Evolutionary conservation across 2,888 invertebrate genomes (phyloP).

Genomic region (Cheilosia pagana): DNA sequence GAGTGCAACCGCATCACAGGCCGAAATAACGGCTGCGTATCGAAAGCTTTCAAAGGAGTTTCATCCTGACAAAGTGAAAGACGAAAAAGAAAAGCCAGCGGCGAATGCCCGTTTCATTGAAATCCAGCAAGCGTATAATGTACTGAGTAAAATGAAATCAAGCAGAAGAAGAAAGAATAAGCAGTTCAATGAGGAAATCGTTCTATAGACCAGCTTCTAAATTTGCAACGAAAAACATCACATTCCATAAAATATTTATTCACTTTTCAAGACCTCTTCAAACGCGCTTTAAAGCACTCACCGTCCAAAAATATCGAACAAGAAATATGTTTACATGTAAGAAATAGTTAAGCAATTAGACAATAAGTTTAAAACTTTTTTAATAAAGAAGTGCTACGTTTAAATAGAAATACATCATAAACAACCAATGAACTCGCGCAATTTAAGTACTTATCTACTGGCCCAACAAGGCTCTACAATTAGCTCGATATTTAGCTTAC

Average conservation of each 20-base stretch:
- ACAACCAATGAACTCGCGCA: too few species aligned
- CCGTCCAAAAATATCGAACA: too few species aligned
- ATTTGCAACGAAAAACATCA: not conserved
- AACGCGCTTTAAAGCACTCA: not conserved
- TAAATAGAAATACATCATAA: too few species aligned
- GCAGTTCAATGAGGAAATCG: constrained; percentile 85
- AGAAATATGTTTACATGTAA: too few species aligned
- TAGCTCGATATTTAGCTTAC: too few species aligned
- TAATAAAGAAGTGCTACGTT: not conserved
- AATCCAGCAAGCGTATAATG: constrained; percentile 96
- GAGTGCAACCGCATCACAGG: constrained; percentile 91
- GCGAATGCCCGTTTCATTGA: constrained; percentile 96
- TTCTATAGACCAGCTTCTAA: constrained; percentile 26
- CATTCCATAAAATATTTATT: constrained; percentile 24
- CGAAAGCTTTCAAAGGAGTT: constrained; percentile 91
- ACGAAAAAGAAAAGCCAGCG: constrained; percentile 86
- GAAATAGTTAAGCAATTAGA: too few species aligned
- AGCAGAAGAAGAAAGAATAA: constrained; percentile 90
- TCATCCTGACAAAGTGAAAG: constrained; percentile 96
- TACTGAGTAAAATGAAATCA: constrained; percentile 92
- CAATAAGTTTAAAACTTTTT: too few species aligned
- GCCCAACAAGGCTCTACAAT: too few species aligned
- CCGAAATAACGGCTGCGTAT: constrained; percentile 93
- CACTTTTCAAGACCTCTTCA: not conserved
- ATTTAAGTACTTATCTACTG: too few species aligned